Evolutionary conservation across 2,113 vertebrate genomes (phyloP).

Genomic region (Podilymbus podiceps): DNA sequence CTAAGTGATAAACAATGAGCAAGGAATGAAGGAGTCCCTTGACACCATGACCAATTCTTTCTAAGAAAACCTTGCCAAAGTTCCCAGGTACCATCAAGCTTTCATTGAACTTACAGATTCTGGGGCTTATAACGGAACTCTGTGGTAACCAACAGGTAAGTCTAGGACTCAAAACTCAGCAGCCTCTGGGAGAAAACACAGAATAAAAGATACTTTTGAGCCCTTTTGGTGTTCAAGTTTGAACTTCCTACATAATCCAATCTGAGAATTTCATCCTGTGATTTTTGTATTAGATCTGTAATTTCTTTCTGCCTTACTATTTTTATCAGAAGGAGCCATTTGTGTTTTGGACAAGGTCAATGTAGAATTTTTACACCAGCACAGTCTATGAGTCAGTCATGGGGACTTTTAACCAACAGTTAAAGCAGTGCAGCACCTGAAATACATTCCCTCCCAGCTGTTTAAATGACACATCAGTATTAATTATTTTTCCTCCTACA

Average conservation of each 20-base stretch:
- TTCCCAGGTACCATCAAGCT: background rate
- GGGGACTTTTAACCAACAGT: background rate
- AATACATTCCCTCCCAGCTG: background rate
- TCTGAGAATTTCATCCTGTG: background rate
- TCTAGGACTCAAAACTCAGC: background rate
- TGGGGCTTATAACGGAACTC: background rate
- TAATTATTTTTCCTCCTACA: constrained; percentile 4
- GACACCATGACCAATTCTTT: background rate
- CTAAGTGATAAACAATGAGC: background rate
- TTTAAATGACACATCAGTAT: background rate
- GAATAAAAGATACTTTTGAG: background rate
- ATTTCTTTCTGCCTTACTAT: background rate
- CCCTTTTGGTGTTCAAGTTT: background rate
- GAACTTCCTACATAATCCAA: background rate
- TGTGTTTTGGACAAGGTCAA: background rate
- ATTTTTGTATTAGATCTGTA: background rate
- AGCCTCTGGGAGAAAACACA: background rate
- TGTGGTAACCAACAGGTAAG: background rate
- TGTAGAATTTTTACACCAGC: background rate
- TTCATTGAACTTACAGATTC: background rate
- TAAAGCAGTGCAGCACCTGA: background rate
- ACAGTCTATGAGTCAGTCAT: background rate
- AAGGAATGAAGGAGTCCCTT: background rate
- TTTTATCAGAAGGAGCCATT: background rate
- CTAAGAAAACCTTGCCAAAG: background rate